Evolutionary conservation across 2,888 invertebrate species (phyloP), one percentile per base, ranked within the genome.

Genomic region (Heteropelma amictum): DNA sequence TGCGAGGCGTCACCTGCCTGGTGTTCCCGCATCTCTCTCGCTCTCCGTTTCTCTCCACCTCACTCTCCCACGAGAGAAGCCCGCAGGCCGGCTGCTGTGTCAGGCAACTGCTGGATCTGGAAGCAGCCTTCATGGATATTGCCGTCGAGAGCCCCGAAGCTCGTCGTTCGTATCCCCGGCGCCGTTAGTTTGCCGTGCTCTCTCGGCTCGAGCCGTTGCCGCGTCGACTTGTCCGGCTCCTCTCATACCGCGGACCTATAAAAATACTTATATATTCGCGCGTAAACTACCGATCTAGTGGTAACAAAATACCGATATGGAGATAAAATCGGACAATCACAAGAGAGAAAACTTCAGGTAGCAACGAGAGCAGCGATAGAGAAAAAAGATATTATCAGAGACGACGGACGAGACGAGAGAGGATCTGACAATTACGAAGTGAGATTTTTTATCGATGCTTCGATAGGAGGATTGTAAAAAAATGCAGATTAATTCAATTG

Each of bases 161-260:
- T 14, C 77, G 60, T 69, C 75, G 71, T 69, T 49, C 58, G 68
- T 58, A 49, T 68, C 38, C 64, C 65, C 76, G 75, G 71, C 75
- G 61, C 54, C 72, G 76, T 78, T 78, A 78, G 79, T 79, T 78
- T 67, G 70, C 79, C 73, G 78, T 70, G 73, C 75, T 78, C 79
- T 69, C 79, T 79, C 79, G 78, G 77, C 79, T 78, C 77, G 78
- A 77, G 74, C 76, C 77, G 80, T 79, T 75, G 72, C 67, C 68
- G 45, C 63, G 56, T n/a, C 72, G 72, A 63, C 67, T 54, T 70
- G 60, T 72, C 68, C 73, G 67, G 70, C 68, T 49, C 65, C 54
- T 54, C 65, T 65, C 65, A 45, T 54, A 54, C 23, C 65, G 65
- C 67, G 67, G 12, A 68, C 26, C 47, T 47, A 35, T 19, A 17